phyloP scores from a whole-genome alignment of 2,113 vertebrate species.

The Varanus salvator region DNA sequence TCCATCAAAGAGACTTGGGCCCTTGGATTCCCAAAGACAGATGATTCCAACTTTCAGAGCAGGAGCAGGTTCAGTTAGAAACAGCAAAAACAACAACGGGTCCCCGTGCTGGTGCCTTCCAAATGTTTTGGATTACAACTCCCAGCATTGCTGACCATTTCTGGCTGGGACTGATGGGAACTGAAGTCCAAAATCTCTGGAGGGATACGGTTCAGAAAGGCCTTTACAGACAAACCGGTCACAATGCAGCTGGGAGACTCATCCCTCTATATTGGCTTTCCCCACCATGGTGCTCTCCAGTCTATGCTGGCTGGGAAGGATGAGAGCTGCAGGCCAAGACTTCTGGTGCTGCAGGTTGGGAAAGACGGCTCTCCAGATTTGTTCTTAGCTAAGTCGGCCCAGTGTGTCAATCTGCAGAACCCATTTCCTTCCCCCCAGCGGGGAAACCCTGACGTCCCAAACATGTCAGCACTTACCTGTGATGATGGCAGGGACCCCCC shows the following conservation, averaged over 20 bases:
- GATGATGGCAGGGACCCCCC: constrained; percentile 96
- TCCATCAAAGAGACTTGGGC: neutral
- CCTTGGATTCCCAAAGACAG: neutral
- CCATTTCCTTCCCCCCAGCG: neutral
- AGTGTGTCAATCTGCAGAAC: neutral
- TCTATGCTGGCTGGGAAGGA: neutral
- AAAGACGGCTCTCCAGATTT: neutral
- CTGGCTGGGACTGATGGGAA: too few species aligned
- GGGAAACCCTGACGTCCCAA: neutral
- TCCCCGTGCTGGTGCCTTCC: too few species aligned
- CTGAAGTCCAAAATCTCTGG: too few species aligned
- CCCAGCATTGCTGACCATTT: too few species aligned
- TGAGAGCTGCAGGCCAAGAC: neutral
- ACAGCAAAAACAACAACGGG: neutral
- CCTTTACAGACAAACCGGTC: neutral
- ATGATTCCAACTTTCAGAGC: neutral
- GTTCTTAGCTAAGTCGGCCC: neutral
- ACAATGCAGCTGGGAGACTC: neutral
- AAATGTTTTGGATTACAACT: too few species aligned
- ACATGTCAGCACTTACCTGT: constrained; percentile 79
- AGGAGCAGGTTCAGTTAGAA: neutral
- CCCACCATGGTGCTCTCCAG: too few species aligned
- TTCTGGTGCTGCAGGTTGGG: neutral
- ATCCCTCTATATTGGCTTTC: neutral
- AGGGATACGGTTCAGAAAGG: neutral